Conservation (phyloP, 35 echinoderm and acorn worm species). For the Eucidaris tribuloides region DNA sequence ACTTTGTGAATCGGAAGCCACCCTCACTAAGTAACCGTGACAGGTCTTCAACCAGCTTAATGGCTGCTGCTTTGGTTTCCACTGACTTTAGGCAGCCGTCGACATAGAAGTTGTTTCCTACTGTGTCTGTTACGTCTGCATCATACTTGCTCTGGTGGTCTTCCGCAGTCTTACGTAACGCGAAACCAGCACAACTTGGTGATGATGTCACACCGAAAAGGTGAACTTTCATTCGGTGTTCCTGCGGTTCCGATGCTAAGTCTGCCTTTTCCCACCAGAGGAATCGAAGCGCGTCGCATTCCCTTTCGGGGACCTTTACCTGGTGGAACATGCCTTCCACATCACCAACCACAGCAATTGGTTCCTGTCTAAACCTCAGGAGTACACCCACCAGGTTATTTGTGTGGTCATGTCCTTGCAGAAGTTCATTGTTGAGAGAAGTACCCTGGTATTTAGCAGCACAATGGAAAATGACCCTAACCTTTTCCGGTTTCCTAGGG, state of each 20-base stretch:
- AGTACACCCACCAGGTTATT: slow-evolving; percentile 42
- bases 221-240: slow-evolving; percentile 33
- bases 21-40: neutral
- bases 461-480: slow-evolving; percentile 64
- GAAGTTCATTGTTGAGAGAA: slow-evolving; percentile 37
- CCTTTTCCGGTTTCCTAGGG: slow-evolving; percentile 59
- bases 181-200: slow-evolving; percentile 47
- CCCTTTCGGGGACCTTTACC: slow-evolving; percentile 25
- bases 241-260: neutral
- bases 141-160: neutral
- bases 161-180: slow-evolving; percentile 40
- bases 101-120: slow-evolving; percentile 45
- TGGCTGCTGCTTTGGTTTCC: slow-evolving; percentile 22
- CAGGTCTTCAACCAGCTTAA: neutral
- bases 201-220: slow-evolving; percentile 45
- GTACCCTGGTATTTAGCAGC: slow-evolving; percentile 51
- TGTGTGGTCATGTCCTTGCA: slow-evolving; percentile 29
- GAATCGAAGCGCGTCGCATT: slow-evolving; percentile 30
- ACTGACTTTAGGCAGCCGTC: slow-evolving; percentile 58
- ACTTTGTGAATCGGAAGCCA: slow-evolving; percentile 28
- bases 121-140: neutral
- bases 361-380: slow-evolving; percentile 28
- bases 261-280: slow-evolving; percentile 49
- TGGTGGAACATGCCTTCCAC: slow-evolving; percentile 62
- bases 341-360: slow-evolving; percentile 29